Conservation (phyloP, 2,113 vertebrate species). For the Epinephelus lanceolatus region DNA sequence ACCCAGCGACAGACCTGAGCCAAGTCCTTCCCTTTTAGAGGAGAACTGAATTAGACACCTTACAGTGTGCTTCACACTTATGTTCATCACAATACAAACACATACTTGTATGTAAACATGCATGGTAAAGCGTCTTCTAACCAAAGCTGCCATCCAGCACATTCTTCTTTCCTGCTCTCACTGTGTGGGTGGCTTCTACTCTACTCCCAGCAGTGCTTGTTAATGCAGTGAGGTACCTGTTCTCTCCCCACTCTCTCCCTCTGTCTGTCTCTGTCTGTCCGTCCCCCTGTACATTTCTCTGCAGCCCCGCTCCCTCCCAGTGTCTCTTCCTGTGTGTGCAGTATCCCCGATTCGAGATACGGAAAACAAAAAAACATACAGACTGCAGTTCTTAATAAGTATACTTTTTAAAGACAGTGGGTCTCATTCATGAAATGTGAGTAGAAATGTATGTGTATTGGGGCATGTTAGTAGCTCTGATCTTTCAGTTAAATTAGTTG, state of each 20-base stretch:
- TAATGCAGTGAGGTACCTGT: constrained; percentile 61
- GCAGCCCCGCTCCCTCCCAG: constrained; percentile 35
- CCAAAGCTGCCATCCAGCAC: constrained; percentile 25
- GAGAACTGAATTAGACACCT: constrained; percentile 26
- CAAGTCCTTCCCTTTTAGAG: constrained; percentile 33
- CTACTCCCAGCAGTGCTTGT: constrained; percentile 60
- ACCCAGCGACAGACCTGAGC: constrained; percentile 30
- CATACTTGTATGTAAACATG: constrained; percentile 44
- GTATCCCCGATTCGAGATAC: constrained; percentile 22
- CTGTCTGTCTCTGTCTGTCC: not conserved
- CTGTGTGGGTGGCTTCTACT: constrained; percentile 50
- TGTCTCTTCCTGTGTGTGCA: constrained; percentile 24
- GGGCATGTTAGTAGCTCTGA: too few species aligned
- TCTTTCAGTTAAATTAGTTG: too few species aligned
- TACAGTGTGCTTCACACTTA: constrained; percentile 27
- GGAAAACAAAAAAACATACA: not conserved
- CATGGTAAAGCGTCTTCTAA: constrained; percentile 22
- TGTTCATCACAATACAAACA: constrained; percentile 22
- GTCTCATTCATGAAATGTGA: too few species aligned
- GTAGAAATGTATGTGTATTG: too few species aligned
- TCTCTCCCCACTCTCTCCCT: not conserved
- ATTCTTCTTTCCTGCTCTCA: constrained; percentile 17
- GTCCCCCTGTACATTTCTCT: constrained; percentile 21
- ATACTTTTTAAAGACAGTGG: not conserved
- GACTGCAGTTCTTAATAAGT: not conserved